A percentile compares a stretch with the other conserved stretches of the same genome.
phyloP scores from a whole-genome alignment of 30 jellyfish, hydroid and myxozoan genomes.

The Clytia hemisphaerica region DNA sequence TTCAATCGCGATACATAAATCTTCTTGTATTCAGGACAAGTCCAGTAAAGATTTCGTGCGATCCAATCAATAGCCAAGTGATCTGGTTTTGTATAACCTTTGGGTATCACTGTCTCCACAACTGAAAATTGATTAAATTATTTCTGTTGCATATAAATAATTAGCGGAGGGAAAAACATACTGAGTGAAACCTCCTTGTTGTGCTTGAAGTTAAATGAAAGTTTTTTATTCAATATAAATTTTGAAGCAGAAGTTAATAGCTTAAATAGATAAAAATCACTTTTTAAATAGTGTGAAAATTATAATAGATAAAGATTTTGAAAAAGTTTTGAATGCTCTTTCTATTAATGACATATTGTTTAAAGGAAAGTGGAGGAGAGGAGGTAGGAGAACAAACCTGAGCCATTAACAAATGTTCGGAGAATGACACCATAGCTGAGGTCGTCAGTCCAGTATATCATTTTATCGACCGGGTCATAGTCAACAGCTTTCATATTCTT shows the following conservation, averaged over 20 bases:
- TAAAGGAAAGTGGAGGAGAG: too few species aligned
- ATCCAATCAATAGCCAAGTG: slow-evolving; percentile 78
- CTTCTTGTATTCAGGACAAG: slow-evolving; percentile 68
- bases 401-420: slow-evolving; percentile 59
- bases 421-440: slow-evolving; percentile 21
- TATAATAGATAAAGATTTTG: too few species aligned
- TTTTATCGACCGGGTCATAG: slow-evolving; percentile 69
- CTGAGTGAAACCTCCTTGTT: too few species aligned
- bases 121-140: slow-evolving; percentile 2
- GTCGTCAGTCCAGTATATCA: slow-evolving; percentile 77
- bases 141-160: too few species aligned
- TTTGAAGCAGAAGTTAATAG: too few species aligned
- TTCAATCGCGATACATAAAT: slow-evolving; percentile 70
- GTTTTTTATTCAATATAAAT: too few species aligned
- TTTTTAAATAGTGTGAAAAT: too few species aligned
- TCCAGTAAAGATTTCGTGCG: slow-evolving; percentile 86
- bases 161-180: too few species aligned
- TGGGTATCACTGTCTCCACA: slow-evolving; percentile 21
- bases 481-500: slow-evolving; percentile 60
- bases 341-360: too few species aligned
- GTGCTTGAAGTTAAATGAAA: too few species aligned
- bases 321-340: too few species aligned
- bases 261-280: too few species aligned
- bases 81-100: slow-evolving; percentile 30
- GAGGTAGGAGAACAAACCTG: slow-evolving; percentile 14